phyloP scores from a whole-genome alignment of 2,888 invertebrate species.

The Lepetodrilus schrolli region DNA sequence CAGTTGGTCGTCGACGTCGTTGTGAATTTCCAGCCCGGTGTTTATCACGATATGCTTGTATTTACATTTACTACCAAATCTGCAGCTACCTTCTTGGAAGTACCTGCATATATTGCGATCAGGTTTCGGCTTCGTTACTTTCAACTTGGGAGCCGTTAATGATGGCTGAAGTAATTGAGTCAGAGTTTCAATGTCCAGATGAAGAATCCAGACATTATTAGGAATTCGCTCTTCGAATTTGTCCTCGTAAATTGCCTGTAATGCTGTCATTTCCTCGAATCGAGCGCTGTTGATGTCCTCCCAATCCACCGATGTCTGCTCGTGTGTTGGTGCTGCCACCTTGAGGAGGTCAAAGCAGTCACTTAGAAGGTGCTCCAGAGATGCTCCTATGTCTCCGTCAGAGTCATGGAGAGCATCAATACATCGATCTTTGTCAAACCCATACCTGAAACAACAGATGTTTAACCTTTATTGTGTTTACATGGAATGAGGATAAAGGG shows the following conservation, averaged over 20 bases:
- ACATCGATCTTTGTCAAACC: constrained; percentile 64
- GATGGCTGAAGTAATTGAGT: constrained; percentile 44
- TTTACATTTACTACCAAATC: constrained; percentile 61
- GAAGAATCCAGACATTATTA: constrained; percentile 64
- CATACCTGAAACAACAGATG: constrained; percentile 62
- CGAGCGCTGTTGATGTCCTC: constrained; percentile 58
- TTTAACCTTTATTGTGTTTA: no score
- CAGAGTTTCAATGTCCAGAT: constrained; percentile 54
- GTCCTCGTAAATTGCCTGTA: constrained; percentile 67
- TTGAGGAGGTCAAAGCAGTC: constrained; percentile 55
- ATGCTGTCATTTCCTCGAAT: constrained; percentile 67
- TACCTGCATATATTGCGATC: constrained; percentile 55
- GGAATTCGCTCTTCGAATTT: constrained; percentile 62
- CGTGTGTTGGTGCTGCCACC: not conserved
- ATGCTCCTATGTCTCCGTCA: constrained; percentile 66
- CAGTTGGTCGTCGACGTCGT: not conserved
- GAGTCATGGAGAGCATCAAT: constrained; percentile 60
- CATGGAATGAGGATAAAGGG: no score
- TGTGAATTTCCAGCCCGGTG: not conserved
- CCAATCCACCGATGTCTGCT: constrained; percentile 22
- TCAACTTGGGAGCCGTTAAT: not conserved
- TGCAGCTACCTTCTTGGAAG: constrained; percentile 64
- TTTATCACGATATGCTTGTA: constrained; percentile 44
- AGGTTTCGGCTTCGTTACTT: not conserved
- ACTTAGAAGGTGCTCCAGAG: constrained; percentile 65